A percentile compares a stretch with the other conserved stretches of the same genome.
These are phyloP conservation scores for Oenanthe melanoleuca DNA, from an alignment of 2,113 vertebrate species.

Conservation along the genomic window DNA sequence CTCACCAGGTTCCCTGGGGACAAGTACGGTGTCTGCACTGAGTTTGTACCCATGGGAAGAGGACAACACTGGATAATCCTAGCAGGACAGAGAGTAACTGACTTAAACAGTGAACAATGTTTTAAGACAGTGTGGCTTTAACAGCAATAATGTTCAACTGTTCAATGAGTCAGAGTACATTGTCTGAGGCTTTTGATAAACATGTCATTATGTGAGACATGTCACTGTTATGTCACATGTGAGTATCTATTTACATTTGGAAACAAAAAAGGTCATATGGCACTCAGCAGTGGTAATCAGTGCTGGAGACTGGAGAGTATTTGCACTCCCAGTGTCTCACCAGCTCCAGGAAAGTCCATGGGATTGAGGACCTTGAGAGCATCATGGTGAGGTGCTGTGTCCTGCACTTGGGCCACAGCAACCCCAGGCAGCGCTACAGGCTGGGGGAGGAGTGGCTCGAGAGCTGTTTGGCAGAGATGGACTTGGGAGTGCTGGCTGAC, in stretches of 20 bases:
- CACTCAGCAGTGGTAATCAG: neutral
- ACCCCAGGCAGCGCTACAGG: neutral
- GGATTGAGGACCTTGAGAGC: neutral
- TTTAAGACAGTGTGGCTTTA: neutral
- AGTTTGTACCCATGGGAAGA: neutral
- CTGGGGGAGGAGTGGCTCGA: neutral
- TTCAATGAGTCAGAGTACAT: neutral
- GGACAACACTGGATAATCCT: neutral
- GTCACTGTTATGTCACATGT: neutral
- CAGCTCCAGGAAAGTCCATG: neutral
- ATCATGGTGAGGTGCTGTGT: neutral
- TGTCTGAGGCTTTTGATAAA: neutral
- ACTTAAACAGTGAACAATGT: neutral
- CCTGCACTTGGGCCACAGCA: neutral
- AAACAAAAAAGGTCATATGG: neutral
- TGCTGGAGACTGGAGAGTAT: neutral
- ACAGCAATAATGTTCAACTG: neutral
- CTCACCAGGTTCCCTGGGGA: neutral
- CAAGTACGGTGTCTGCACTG: neutral
- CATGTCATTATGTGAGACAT: neutral
- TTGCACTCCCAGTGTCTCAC: neutral
- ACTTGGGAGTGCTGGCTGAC: neutral
- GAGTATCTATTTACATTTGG: neutral
- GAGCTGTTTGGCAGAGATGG: neutral
- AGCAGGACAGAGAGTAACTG: neutral